These are phyloP conservation scores for Pararge aegeria DNA, from an alignment of 1,140 invertebrate genomes.

Conservation along the genomic window DNA sequence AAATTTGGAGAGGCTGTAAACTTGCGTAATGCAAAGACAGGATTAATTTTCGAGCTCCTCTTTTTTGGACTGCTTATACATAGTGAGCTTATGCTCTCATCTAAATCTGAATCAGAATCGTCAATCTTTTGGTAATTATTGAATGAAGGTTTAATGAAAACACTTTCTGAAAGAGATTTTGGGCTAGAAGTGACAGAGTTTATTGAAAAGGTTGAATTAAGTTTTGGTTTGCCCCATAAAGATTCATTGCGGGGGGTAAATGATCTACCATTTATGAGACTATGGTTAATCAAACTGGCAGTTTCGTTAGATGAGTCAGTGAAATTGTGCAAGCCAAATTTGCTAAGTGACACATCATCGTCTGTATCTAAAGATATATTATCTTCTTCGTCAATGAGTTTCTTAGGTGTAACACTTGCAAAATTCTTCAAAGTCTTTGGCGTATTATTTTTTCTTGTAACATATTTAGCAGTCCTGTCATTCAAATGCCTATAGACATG, in stretches of 20 bases:
- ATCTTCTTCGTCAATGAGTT: slow-evolving; percentile 51
- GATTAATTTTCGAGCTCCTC: slow-evolving; percentile 49
- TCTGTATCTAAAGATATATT: slow-evolving; percentile 56
- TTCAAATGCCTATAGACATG: slow-evolving; percentile 56
- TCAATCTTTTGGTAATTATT: slow-evolving; percentile 69
- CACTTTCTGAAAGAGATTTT: slow-evolving; percentile 50
- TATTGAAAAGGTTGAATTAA: slow-evolving; percentile 65
- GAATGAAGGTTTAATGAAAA: slow-evolving; percentile 65
- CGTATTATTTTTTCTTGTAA: slow-evolving; percentile 35
- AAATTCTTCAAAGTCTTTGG: slow-evolving; percentile 58
- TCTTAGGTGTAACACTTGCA: slow-evolving; percentile 38
- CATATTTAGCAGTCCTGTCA: slow-evolving; percentile 37
- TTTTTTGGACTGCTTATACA: slow-evolving; percentile 67
- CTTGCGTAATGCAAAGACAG: slow-evolving; percentile 67
- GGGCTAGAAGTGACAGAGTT: slow-evolving; percentile 50
- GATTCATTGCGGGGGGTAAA: slow-evolving; percentile 59
- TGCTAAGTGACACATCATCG: slow-evolving; percentile 68
- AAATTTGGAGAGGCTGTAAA: slow-evolving; percentile 71
- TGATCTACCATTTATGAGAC: slow-evolving; percentile 53
- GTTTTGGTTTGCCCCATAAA: slow-evolving; percentile 61
- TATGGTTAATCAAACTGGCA: slow-evolving; percentile 45
- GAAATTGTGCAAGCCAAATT: slow-evolving; percentile 66
- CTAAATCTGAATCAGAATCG: slow-evolving; percentile 72
- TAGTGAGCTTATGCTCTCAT: slow-evolving; percentile 73
- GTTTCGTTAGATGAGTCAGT: slow-evolving; percentile 66